phyloP scores from a whole-genome alignment of 2,888 invertebrate species.

The Cheilosia variabilis region DNA sequence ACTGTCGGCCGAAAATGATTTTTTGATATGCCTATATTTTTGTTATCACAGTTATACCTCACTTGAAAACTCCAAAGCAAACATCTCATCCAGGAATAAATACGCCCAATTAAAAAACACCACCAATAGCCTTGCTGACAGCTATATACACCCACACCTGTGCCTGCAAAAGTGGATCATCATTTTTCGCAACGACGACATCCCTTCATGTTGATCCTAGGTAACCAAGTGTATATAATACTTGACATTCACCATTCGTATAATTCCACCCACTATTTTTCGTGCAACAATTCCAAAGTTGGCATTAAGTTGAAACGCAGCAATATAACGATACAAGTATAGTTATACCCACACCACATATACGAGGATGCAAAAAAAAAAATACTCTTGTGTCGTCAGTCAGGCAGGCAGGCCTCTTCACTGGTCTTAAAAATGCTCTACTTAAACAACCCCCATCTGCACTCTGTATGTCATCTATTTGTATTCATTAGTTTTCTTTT shows the following conservation, averaged over 20 bases:
- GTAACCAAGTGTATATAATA: constrained; percentile 13
- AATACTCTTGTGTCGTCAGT: constrained; percentile 31
- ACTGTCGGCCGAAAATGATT: too few species aligned
- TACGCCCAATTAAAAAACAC: neutral
- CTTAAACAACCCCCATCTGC: constrained; percentile 24
- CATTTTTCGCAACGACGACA: constrained; percentile 27
- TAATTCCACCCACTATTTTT: constrained; percentile 25
- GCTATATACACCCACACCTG: neutral
- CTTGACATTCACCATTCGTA: constrained; percentile 59
- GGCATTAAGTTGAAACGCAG: constrained; percentile 14
- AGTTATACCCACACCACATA: neutral
- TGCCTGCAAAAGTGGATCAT: neutral
- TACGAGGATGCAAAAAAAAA: too few species aligned
- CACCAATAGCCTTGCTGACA: neutral
- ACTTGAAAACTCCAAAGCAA: too few species aligned
- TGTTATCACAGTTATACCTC: too few species aligned
- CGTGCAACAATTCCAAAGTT: constrained; percentile 5
- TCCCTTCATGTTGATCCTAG: constrained; percentile 35
- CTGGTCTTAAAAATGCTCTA: constrained; percentile 40
- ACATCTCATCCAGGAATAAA: too few species aligned
- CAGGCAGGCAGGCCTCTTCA: constrained; percentile 30
- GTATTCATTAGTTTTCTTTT: constrained; percentile 50
- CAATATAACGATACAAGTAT: neutral
- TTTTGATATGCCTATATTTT: too few species aligned
- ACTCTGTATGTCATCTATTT: constrained; percentile 44